These are phyloP conservation scores for Cettia cetti DNA, from an alignment of 2,113 vertebrate genomes.

Conservation along the genomic window DNA sequence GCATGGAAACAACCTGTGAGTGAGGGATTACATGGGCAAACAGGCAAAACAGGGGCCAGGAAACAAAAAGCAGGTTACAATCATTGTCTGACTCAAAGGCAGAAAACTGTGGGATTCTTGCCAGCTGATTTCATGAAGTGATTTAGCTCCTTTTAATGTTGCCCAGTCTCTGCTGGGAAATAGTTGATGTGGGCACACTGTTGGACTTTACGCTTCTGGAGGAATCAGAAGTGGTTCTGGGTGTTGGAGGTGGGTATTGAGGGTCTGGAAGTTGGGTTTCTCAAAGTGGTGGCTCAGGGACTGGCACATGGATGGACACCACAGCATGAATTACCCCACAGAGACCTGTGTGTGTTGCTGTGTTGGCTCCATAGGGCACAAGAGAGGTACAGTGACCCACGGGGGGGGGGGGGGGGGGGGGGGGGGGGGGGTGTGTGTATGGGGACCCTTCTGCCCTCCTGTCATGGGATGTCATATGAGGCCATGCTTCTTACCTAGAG, in stretches of 20 bases:
- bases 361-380: neutral
- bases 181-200: neutral
- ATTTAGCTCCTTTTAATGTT: neutral
- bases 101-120: neutral
- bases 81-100: neutral
- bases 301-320: neutral
- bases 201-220: neutral
- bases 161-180: neutral
- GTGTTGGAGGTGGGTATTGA: neutral
- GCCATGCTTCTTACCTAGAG: neutral
- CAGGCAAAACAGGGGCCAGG: neutral
- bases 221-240: neutral
- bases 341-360: accelerated
- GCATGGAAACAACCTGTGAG: neutral
- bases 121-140: neutral
- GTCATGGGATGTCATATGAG: neutral
- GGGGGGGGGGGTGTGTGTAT: no score
- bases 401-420: no score
- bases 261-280: neutral
- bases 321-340: neutral
- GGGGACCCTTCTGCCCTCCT: neutral
- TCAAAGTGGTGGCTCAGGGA: neutral
- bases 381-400: neutral
- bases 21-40: neutral
- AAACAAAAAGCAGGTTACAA: neutral